Percentiles rank a stretch among this genome's conserved stretches.
Evolutionary conservation across 1,140 invertebrate species (phyloP).

Genomic region (Hesperophylax magnus): DNA sequence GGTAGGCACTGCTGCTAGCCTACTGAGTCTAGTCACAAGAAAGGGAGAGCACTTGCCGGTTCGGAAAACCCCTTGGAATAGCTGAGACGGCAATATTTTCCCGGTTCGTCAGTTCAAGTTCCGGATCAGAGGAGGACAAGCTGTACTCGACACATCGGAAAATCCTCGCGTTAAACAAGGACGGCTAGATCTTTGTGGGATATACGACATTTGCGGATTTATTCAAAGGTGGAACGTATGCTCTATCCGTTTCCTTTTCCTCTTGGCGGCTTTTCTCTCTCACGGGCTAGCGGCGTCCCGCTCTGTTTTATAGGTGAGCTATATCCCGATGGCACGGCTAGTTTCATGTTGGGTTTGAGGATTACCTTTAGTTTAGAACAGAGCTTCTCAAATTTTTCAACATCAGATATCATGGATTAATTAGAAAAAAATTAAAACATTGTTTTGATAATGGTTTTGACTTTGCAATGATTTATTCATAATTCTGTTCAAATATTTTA

Average conservation of each 20-base stretch:
- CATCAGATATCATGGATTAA: too few relatives aligned
- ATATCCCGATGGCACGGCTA: not conserved
- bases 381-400: constrained; percentile 19
- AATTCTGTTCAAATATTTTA: too few relatives aligned
- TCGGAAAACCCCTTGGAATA: constrained; percentile 6
- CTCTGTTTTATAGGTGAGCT: constrained; percentile 44
- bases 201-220: constrained; percentile 39
- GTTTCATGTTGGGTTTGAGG: constrained; percentile 36
- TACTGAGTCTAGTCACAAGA: not conserved
- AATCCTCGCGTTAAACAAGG: constrained; percentile 29
- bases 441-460: too few relatives aligned
- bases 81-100: not conserved
- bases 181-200: constrained; percentile 28
- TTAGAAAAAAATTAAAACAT: too few relatives aligned
- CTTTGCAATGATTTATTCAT: too few relatives aligned
- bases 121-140: constrained; percentile 27
- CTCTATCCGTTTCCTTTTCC: constrained; percentile 49
- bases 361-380: constrained; percentile 43
- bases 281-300: constrained; percentile 15
- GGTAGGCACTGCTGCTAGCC: constrained; percentile 3
- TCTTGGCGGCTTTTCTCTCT: constrained; percentile 3
- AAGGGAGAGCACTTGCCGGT: constrained; percentile 28
- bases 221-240: constrained; percentile 49
- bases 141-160: not conserved
- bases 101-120: not conserved